A percentile compares a stretch with the other conserved stretches of the same genome.
These are phyloP conservation scores for Seladonia tumulorum DNA, from an alignment of 2,888 invertebrate genomes.

Conservation along the genomic window DNA sequence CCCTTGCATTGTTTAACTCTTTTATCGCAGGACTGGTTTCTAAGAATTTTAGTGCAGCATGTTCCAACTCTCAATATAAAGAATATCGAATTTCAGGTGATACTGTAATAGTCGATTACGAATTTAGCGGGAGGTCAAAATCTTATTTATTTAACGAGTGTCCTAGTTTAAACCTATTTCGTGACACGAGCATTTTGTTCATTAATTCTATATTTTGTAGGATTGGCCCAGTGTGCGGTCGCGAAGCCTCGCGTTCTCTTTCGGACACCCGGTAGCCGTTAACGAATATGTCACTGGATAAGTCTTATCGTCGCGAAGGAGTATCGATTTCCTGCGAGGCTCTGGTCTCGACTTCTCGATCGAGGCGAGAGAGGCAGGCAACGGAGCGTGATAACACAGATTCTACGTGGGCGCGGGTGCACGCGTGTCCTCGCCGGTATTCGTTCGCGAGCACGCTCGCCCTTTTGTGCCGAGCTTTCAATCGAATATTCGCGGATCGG, in stretches of 20 bases:
- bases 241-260: neutral
- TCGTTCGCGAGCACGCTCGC: conserved; percentile 25
- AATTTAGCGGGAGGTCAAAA: too few species aligned
- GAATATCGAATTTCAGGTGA: too few species aligned
- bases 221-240: neutral
- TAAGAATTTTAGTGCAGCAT: neutral
- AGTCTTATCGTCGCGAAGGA: neutral
- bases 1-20: neutral
- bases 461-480: conserved; percentile 43
- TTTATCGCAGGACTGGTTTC: neutral
- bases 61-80: too few species aligned
- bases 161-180: too few species aligned
- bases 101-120: too few species aligned
- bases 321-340: conserved; percentile 22
- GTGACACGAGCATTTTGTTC: too few species aligned
- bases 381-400: conserved; percentile 32
- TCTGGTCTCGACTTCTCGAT: conserved; percentile 29
- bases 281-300: conserved; percentile 14
- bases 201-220: neutral
- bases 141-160: too few species aligned
- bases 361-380: conserved; percentile 12
- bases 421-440: conserved; percentile 1
- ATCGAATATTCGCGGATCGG: conserved; percentile 48
- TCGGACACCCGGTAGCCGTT: neutral
- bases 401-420: conserved; percentile 26